phyloP scores from a whole-genome alignment of 2,797 vertebrate species.

The Dendrocincla fuliginosa region DNA sequence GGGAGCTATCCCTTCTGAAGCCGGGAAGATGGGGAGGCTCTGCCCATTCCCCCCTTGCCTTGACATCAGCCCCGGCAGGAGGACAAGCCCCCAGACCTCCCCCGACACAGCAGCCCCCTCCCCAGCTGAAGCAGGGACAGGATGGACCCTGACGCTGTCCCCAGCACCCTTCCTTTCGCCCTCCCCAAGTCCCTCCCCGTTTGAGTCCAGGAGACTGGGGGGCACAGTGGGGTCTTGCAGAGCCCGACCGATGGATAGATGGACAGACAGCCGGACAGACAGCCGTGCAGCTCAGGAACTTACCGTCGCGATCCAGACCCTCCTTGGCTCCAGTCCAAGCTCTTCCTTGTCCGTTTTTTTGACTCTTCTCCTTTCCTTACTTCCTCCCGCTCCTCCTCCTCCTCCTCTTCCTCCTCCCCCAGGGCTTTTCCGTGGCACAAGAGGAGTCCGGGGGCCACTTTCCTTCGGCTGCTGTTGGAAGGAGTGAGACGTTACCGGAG shows the following conservation, averaged over 20 bases:
- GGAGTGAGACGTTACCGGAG: background rate
- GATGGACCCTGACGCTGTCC: background rate
- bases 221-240: fast-evolving
- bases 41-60: background rate
- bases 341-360: background rate
- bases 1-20: background rate
- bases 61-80: background rate
- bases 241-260: background rate
- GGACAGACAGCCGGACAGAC: background rate
- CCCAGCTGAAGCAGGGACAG: fast-evolving
- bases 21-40: background rate
- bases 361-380: background rate
- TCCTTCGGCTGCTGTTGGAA: background rate
- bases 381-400: background rate
- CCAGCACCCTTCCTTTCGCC: background rate
- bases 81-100: background rate
- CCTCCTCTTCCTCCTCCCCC: slow-evolving; percentile 4
- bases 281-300: background rate
- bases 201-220: background rate
- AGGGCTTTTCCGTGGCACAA: background rate
- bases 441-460: background rate
- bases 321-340: background rate
- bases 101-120: fast-evolving
- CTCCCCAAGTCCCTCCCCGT: background rate
- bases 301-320: background rate